A percentile compares a stretch with the other conserved stretches of the same genome.
phyloP scores from a whole-genome alignment of 2,888 invertebrate species.

The Gerosis bhagava region DNA sequence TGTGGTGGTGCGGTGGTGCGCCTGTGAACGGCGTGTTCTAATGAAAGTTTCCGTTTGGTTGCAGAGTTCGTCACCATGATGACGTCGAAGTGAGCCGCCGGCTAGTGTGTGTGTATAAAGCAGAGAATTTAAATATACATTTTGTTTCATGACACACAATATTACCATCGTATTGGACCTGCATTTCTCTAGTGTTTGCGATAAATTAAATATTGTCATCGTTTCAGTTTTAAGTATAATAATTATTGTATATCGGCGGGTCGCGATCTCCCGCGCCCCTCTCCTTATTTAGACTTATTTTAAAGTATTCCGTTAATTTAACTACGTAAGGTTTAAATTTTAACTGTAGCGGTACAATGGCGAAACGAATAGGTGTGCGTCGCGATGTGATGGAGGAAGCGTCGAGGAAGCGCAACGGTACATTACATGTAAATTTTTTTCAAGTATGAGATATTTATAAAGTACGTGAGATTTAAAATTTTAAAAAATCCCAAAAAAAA shows the following conservation, averaged over 20 bases:
- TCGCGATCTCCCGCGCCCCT: constrained; percentile 32
- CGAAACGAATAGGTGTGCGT: constrained; percentile 72
- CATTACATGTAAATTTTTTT: constrained; percentile 79
- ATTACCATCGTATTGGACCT: constrained; percentile 83
- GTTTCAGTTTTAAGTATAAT: constrained; percentile 76
- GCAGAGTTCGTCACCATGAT: constrained; percentile 99
- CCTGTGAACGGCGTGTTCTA: constrained; percentile 32
- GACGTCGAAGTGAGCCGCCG: constrained; percentile 98
- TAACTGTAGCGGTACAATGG: constrained; percentile 76
- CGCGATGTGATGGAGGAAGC: constrained; percentile 67
- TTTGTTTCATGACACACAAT: constrained; percentile 84
- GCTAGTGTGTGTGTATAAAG: constrained; percentile 83
- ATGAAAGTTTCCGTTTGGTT: constrained; percentile 68
- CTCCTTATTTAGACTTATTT: constrained; percentile 76
- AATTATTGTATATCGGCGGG: constrained; percentile 45
- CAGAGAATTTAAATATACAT: constrained; percentile 84
- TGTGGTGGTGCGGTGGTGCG: not conserved
- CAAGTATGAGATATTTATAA: constrained; percentile 80
- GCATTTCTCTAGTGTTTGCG: constrained; percentile 84
- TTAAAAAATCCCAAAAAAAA: constrained; percentile 62
- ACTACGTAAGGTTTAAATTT: constrained; percentile 71
- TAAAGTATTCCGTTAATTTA: constrained; percentile 81
- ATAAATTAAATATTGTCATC: constrained; percentile 80
- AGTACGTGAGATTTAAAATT: constrained; percentile 76
- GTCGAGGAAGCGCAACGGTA: constrained; percentile 50